Percentiles rank a stretch among this genome's conserved stretches.
Evolutionary conservation across 2,888 invertebrate genomes (phyloP).

Genomic region (Tinea pellionella): DNA sequence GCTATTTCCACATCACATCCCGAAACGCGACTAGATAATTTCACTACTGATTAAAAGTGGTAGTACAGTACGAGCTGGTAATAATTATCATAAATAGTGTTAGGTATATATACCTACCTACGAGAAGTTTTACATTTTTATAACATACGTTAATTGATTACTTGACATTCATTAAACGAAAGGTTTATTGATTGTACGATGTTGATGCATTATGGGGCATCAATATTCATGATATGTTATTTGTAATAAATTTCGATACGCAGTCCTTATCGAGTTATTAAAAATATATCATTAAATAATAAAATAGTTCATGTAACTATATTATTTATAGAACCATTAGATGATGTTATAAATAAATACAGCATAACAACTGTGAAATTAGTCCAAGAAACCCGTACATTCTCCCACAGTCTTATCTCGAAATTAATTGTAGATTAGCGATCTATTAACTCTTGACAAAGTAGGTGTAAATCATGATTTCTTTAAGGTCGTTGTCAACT

Average conservation of each 20-base stretch:
- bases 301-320: too few species aligned
- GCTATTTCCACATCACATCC: too few species aligned
- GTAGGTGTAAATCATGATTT: slow-evolving; percentile 4
- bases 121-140: not conserved
- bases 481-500: slow-evolving; percentile 10
- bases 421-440: slow-evolving; percentile 4
- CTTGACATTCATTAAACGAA: not conserved
- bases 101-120: too few species aligned
- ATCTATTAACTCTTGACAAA: not conserved
- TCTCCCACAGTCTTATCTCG: not conserved
- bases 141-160: not conserved
- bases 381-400: not conserved
- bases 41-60: too few species aligned
- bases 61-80: too few species aligned
- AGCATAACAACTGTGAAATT: not conserved
- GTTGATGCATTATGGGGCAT: not conserved
- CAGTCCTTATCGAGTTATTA: not conserved
- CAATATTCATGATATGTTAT: not conserved
- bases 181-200: not conserved
- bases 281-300: not conserved
- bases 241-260: not conserved
- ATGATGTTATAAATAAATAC: not conserved
- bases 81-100: too few species aligned
- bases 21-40: too few species aligned
- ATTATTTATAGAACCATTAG: not conserved